Percentiles rank a stretch among this genome's conserved stretches.
These are phyloP conservation scores for Phasianus colchicus DNA, from an alignment of 2,113 vertebrate species.

Conservation along the genomic window DNA sequence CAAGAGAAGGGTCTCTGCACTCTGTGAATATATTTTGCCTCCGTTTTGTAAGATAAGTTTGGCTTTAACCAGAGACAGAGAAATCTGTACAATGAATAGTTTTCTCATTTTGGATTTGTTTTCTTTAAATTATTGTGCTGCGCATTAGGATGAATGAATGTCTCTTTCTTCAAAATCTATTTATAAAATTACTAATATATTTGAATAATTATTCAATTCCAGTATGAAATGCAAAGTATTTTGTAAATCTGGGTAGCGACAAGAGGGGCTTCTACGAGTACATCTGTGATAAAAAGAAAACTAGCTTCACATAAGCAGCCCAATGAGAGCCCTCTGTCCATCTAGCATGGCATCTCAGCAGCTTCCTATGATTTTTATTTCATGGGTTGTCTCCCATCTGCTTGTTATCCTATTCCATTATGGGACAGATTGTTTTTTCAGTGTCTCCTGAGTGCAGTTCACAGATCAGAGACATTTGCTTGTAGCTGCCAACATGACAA, in stretches of 20 bases:
- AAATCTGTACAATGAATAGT: neutral
- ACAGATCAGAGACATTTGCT: fast-evolving
- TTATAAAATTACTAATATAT: neutral
- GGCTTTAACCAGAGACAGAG: neutral
- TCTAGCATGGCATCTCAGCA: neutral
- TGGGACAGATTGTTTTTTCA: neutral
- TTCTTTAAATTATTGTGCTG: neutral
- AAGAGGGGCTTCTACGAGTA: neutral
- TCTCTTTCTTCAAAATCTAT: neutral
- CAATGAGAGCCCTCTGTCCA: neutral
- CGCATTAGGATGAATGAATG: neutral
- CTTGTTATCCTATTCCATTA: neutral
- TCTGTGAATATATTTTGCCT: neutral
- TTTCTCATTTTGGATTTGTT: neutral
- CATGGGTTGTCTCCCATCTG: neutral
- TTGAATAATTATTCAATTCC: neutral
- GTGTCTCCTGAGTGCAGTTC: fast-evolving
- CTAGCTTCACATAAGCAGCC: neutral
- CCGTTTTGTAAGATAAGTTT: neutral
- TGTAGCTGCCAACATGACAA: neutral
- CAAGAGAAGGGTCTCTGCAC: neutral
- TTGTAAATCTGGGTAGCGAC: neutral
- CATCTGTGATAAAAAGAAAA: neutral
- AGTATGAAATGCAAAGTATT: neutral
- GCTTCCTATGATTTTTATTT: neutral